Evolutionary conservation across 2,888 invertebrate genomes (phyloP).

Genomic region (Dioctria rufipes): DNA sequence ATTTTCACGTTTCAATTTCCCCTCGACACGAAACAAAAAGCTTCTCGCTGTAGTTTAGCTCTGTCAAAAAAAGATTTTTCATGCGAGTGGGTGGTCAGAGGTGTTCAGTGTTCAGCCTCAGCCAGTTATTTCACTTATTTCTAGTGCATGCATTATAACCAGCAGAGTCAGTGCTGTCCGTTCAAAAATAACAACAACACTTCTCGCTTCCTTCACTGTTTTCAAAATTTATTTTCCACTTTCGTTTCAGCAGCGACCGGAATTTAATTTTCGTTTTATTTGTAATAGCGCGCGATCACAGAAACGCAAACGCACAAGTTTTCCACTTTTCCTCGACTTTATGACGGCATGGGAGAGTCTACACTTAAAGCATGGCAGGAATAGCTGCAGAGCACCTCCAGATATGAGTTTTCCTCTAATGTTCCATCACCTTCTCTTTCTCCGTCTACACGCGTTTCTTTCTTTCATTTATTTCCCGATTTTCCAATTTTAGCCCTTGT

Average conservation of each 20-base stretch:
- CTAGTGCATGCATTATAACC: constrained; percentile 5
- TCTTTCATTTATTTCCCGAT: background rate
- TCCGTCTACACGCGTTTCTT: background rate
- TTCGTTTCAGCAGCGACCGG: background rate
- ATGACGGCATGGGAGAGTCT: background rate
- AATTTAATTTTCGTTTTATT: background rate
- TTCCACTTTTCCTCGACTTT: constrained; percentile 30
- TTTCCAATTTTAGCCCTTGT: background rate
- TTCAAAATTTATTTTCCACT: constrained; percentile 12
- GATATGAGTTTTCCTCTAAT: background rate
- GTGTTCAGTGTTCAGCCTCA: background rate
- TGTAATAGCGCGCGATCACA: background rate
- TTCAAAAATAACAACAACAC: constrained; percentile 11
- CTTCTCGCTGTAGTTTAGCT: background rate
- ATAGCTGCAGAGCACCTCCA: background rate
- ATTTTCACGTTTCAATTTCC: constrained; percentile 39
- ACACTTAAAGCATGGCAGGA: background rate
- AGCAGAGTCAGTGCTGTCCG: background rate
- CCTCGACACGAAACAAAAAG: constrained; percentile 32
- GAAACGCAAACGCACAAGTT: constrained; percentile 39
- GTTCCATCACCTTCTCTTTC: background rate
- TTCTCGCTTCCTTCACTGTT: background rate
- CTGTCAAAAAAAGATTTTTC: constrained; percentile 34
- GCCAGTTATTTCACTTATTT: background rate
- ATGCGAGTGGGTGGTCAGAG: constrained; percentile 29